A percentile compares a stretch with the other conserved stretches of the same genome.
Conservation (phyloP, 2,113 vertebrate species). For the Etheostoma cragini region DNA sequence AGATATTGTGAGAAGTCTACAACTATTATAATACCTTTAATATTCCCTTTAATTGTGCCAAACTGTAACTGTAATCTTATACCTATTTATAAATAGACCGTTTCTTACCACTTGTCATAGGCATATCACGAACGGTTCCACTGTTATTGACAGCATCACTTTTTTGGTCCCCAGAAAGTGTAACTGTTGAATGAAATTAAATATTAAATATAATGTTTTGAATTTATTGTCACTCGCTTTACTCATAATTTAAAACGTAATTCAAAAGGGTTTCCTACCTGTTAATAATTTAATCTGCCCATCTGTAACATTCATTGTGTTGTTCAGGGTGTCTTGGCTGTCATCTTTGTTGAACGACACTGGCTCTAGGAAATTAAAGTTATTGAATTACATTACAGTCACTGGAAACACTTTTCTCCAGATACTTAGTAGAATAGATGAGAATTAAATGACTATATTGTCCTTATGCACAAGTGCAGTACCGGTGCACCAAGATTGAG, state of each 20-base stretch:
- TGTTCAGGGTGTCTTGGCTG: not conserved
- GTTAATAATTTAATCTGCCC: not conserved
- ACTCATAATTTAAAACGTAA: not conserved
- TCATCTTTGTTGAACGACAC: conserved; percentile 27
- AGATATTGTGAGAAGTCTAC: not conserved
- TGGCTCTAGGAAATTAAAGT: not conserved
- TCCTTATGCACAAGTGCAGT: no score
- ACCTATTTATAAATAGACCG: not conserved
- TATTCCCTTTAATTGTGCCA: no score
- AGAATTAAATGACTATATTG: no score
- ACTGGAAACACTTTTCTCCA: not conserved
- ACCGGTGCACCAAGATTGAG: no score
- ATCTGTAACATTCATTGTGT: conserved; percentile 18
- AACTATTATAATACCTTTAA: not conserved
- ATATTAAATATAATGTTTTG: not conserved
- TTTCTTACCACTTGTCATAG: conserved; percentile 1
- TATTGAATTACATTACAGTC: not conserved
- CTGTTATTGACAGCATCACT: no score
- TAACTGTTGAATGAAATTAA: not conserved
- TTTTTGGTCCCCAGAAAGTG: not conserved
- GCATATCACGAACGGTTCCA: not conserved
- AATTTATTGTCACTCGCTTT: not conserved
- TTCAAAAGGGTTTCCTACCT: conserved; percentile 28
- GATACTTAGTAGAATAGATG: not conserved
- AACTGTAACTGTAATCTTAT: no score